Base-by-base conservation (phyloP, 2,888 invertebrate species). In the Lasioglossum zephyrum region DNA sequence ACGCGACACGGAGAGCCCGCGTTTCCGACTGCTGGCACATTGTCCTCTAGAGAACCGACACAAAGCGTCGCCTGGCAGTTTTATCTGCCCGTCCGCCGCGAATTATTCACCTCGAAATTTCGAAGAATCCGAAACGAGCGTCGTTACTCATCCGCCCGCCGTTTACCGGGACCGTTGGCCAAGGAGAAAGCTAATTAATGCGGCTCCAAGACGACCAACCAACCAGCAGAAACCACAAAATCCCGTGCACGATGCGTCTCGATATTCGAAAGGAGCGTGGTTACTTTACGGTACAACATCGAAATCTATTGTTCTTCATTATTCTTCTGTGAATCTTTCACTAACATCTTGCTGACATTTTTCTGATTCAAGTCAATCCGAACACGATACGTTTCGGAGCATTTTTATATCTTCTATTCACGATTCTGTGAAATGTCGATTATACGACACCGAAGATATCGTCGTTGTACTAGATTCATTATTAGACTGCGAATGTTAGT, bases 21-120 rank as follows among this genome's bases (percentile, higher is more conserved):
- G 44, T 79, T 79, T 60, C 66, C 57, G 53, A 53, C 72, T 81
- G 53, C 49, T 57, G 26, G 53, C 76, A 31, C 73, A 69, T 81
- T 75, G 73, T 81, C 44, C 73, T 39, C 13, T 36, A 36, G 41
- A 16, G n/a, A 44, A 66, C 26, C 11, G 41, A 72, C 39, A 39
- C n/a, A 63, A 75, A 41, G 47, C 49, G 60, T 76, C 80, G 80
- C 70, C 72, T 36, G 49, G n/a, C 49, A 60, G 79, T 80, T 75
- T 39, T 47, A 72, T 75, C 60, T 60, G 66, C 18, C 60, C 9
- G 79, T 41, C 18, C 16, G 75, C 13, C 74, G 13, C 74, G 75
- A 57, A 75, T 53, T 75, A 53, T 53, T 53, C 74, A 39, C 74
- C 41, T n/a, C 26, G 75, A 63, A 76, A 76, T 63, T 49, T 44